Base-by-base conservation (phyloP, 92 coral and sea anemone species). In the Parazoanthus atlanticus region DNA sequence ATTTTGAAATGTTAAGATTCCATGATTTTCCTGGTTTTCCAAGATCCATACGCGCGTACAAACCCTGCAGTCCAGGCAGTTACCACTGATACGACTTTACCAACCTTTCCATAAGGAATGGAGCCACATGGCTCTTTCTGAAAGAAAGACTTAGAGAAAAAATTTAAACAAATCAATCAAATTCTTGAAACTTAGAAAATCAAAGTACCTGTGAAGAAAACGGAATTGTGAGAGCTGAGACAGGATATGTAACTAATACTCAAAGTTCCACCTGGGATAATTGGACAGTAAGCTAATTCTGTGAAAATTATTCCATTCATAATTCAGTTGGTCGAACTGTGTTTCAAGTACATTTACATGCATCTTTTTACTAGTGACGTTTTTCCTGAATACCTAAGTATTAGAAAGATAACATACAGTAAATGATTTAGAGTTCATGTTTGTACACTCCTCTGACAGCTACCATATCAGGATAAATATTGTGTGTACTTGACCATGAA, bases 401-500 rank as follows among this genome's bases (percentile, higher is more conserved):
- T 10, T 46, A 46, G 49, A 46, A 46, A 46, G 49, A 46, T 7
- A 46, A 46, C 49, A 46, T 0, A 46, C 49, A 46, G 49, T 46
- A 46, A 46, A 46, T 46, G 10, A 46, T 46, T 46, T 46, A 8
- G 12, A 46, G 12, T n/a, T n/a, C n/a, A n/a, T 29, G 38, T 5
- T 28, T 71, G 25, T 11, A 71, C 76, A 71, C 76, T 70, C 33
- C 38, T 30, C 16, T 12, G 38, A 36, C 38, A 36, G 38, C 38
- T 5, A 36, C 38, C 38, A 36, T 36, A 36, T 36, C 2, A 36
- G 2, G 38, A 36, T 36, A 36, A 30, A 65, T 15, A 64, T 40
- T 82, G 86, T 82, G 86, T 82, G 86, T 82, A 82, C 86, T 82
- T 82, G 86, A 82, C 86, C 86, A 67, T 26, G 31, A 19, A 34